Evolutionary conservation across 2,113 vertebrate genomes (phyloP).

Genomic region (Laticauda colubrina): DNA sequence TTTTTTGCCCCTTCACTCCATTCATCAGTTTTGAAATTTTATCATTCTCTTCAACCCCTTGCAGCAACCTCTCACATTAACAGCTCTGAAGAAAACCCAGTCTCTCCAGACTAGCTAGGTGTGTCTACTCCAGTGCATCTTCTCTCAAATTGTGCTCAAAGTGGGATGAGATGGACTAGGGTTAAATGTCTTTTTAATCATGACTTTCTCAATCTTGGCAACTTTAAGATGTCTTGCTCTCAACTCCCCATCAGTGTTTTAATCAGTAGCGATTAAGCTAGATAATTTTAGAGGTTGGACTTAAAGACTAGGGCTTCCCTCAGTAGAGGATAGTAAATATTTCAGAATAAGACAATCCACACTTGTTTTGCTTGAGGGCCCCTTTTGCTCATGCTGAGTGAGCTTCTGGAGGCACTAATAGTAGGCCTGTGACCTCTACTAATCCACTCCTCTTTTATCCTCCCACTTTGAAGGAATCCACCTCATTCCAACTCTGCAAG

Average conservation of each 20-base stretch:
- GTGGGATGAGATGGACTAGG: not conserved
- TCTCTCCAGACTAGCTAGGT: not conserved
- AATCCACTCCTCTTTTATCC: not conserved
- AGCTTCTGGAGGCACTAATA: not conserved
- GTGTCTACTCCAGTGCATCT: not conserved
- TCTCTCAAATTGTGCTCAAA: not conserved
- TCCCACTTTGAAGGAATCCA: not conserved
- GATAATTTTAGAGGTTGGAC: not conserved
- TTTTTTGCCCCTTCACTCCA: no score
- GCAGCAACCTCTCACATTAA: not conserved
- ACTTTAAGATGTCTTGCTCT: not conserved
- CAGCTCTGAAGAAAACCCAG: not conserved
- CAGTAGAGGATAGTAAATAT: not conserved
- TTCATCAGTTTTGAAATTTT: not conserved
- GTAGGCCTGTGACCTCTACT: no score
- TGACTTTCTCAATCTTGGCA: not conserved
- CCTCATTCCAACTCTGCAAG: not conserved
- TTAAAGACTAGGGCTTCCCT: not conserved
- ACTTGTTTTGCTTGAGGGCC: not conserved
- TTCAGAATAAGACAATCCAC: not conserved
- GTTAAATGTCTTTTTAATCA: not conserved
- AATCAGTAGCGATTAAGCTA: not conserved
- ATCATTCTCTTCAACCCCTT: not conserved
- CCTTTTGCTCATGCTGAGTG: not conserved
- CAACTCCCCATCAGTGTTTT: not conserved